These are phyloP conservation scores for Cassiopea xamachana DNA, from an alignment of 30 jellyfish, hydroid and myxozoan genomes.

Conservation along the genomic window DNA sequence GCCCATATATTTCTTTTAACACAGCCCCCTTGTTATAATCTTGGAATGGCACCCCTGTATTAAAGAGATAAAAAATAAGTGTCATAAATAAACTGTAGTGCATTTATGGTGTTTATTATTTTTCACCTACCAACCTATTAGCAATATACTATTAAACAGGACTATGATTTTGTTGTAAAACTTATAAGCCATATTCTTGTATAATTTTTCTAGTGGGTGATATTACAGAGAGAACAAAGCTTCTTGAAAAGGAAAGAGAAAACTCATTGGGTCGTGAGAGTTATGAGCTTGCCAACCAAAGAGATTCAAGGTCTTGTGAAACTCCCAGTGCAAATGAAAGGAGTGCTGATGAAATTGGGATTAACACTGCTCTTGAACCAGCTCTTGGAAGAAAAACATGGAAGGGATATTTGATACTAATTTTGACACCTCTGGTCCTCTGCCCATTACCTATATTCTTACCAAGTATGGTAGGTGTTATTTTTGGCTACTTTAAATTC, in stretches of 20 bases:
- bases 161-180: no score
- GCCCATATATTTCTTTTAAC: no score
- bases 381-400: slow-evolving; percentile 61
- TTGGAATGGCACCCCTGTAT: no score
- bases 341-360: slow-evolving; percentile 41
- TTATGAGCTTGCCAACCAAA: slow-evolving; percentile 16
- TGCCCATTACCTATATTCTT: slow-evolving; percentile 58
- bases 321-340: neutral
- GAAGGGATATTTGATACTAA: slow-evolving; percentile 50
- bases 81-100: no score
- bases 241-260: neutral
- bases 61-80: no score
- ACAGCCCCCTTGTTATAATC: no score
- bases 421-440: slow-evolving; percentile 69
- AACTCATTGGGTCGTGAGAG: slow-evolving; percentile 1
- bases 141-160: no score
- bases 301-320: neutral
- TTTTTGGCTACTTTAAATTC: no score
- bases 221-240: slow-evolving; percentile 50
- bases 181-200: no score
- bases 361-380: slow-evolving; percentile 23
- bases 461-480: slow-evolving; percentile 19
- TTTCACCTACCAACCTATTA: no score
- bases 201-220: slow-evolving; percentile 15
- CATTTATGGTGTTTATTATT: no score